Percentiles rank a stretch among this genome's conserved stretches.
phyloP scores from a whole-genome alignment of 2,888 invertebrate genomes.

The Sinohyriopsis cumingii region DNA sequence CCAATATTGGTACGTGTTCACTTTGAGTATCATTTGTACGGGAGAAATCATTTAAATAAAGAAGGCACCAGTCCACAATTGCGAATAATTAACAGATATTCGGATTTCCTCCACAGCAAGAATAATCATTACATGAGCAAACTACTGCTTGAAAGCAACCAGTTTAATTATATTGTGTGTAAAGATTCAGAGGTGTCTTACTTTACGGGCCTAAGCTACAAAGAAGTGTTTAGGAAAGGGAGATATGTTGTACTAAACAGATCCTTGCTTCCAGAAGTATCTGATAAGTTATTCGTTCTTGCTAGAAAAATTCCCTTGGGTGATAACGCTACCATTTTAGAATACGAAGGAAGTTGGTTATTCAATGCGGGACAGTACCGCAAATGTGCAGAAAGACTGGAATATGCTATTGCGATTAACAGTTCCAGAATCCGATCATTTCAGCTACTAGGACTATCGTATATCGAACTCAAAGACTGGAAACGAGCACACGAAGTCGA shows the following conservation, averaged over 20 bases:
- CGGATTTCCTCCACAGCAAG: slow-evolving; percentile 50
- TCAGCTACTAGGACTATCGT: slow-evolving; percentile 35
- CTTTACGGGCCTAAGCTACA: slow-evolving; percentile 43
- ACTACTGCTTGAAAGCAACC: slow-evolving; percentile 34
- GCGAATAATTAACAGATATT: slow-evolving; percentile 1
- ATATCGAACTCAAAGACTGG: slow-evolving; percentile 1
- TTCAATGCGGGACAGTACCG: slow-evolving; percentile 42
- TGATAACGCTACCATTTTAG: slow-evolving; percentile 51
- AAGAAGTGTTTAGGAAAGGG: slow-evolving; percentile 48
- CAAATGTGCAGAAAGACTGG: slow-evolving; percentile 41
- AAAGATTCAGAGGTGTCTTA: not conserved
- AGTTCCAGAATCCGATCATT: slow-evolving; percentile 32
- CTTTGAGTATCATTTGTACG: slow-evolving; percentile 29
- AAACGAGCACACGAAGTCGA: not conserved
- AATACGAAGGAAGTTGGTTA: slow-evolving; percentile 57
- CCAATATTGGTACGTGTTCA: slow-evolving; percentile 46
- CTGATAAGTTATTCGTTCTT: slow-evolving; percentile 21
- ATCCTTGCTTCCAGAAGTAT: slow-evolving; percentile 15
- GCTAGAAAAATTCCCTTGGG: slow-evolving; percentile 36
- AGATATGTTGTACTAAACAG: slow-evolving; percentile 51
- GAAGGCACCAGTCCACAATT: not conserved
- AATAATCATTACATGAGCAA: slow-evolving; percentile 52
- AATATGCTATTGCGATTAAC: slow-evolving; percentile 31
- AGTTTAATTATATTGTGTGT: slow-evolving; percentile 59
- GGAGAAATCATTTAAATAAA: not conserved